A percentile compares a stretch with the other conserved stretches of the same genome.
Conservation (phyloP, 2,113 vertebrate species). For the Craseonycteris thonglongyai region DNA sequence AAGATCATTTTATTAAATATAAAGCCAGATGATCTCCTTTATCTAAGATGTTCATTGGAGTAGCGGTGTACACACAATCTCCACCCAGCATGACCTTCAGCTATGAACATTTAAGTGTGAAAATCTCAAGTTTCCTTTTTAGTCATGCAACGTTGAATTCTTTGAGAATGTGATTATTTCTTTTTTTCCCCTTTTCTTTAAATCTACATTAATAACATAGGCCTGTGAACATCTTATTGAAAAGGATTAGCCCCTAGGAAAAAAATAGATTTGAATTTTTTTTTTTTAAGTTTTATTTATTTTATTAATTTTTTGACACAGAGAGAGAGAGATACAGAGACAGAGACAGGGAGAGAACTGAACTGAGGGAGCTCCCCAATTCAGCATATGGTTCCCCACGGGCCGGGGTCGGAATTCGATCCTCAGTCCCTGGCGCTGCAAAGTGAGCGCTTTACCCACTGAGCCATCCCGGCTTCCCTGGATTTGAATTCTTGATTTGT, state of each 20-base stretch:
- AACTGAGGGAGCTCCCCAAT: no score
- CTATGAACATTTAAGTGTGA: constrained; percentile 58
- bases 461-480: no score
- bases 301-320: no score
- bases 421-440: no score
- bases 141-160: constrained; percentile 9
- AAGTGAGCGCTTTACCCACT: no score
- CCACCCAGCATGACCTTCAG: constrained; percentile 10
- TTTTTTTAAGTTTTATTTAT: no score
- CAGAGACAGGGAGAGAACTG: no score
- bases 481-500: constrained; percentile 28
- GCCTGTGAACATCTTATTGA: constrained; percentile 38
- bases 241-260: constrained; percentile 39
- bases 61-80: neutral
- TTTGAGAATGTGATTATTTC: constrained; percentile 35
- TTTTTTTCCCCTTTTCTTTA: neutral
- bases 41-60: constrained; percentile 28
- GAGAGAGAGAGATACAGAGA: no score
- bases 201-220: constrained; percentile 53
- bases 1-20: constrained; percentile 68
- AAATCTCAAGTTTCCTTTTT: constrained; percentile 62
- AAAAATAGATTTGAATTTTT: no score
- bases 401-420: no score
- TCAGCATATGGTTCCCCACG: no score
- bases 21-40: constrained; percentile 59